Evolutionary conservation across 1,140 invertebrate species (phyloP).

Genomic region (Zaprionus inermis): DNA sequence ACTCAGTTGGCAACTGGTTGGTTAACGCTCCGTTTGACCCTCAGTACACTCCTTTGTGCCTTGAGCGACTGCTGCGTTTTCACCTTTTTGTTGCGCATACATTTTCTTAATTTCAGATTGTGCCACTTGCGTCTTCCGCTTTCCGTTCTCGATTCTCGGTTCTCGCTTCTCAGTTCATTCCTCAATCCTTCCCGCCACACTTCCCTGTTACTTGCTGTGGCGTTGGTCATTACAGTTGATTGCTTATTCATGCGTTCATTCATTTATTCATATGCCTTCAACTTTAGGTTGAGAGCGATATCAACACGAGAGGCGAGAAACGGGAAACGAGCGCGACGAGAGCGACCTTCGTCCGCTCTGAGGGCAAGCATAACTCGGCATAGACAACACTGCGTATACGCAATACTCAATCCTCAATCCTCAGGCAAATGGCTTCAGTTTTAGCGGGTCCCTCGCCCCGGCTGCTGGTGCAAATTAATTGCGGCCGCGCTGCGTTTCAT

Average conservation of each 20-base stretch:
- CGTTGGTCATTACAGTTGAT: constrained; percentile 73
- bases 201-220: constrained; percentile 19
- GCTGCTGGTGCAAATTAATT: constrained; percentile 70
- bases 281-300: constrained; percentile 56
- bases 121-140: constrained; percentile 11
- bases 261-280: constrained; percentile 73
- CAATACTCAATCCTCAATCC: constrained; percentile 4
- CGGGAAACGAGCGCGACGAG: constrained; percentile 17
- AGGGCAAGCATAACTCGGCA: constrained; percentile 14
- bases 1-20: constrained; percentile 21
- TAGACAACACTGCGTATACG: constrained; percentile 21
- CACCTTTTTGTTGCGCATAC: constrained; percentile 51
- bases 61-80: constrained; percentile 38
- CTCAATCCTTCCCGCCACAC: not conserved
- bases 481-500: constrained; percentile 55
- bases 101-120: constrained; percentile 67
- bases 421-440: not conserved
- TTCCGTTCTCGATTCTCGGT: not conserved
- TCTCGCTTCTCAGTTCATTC: not conserved
- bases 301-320: constrained; percentile 46
- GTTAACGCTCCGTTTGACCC: constrained; percentile 36
- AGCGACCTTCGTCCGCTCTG: constrained; percentile 26
- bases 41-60: constrained; percentile 10
- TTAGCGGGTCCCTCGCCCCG: not conserved
- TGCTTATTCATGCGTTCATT: constrained; percentile 80